phyloP scores from a whole-genome alignment of 2,888 invertebrate genomes.

The Tyria jacobaeae region DNA sequence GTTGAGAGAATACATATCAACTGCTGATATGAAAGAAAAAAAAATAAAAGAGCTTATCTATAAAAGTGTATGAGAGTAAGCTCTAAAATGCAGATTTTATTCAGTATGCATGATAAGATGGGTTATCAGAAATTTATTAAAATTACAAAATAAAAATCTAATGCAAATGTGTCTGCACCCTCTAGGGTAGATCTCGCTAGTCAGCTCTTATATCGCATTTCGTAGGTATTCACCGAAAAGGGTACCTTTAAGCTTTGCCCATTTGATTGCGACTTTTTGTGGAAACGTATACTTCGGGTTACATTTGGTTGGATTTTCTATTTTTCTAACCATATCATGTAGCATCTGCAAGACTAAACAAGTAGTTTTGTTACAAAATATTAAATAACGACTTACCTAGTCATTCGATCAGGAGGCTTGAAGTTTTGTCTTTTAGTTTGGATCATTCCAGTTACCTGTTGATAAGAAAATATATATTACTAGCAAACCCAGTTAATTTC shows the following conservation, averaged over 20 bases:
- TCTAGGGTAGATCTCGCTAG: constrained; percentile 32
- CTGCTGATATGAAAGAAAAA: constrained; percentile 30
- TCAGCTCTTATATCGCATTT: constrained; percentile 35
- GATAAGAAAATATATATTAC: constrained; percentile 32
- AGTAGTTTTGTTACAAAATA: constrained; percentile 32
- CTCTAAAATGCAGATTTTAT: constrained; percentile 56
- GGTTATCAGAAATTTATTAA: too few relatives aligned
- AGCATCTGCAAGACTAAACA: constrained; percentile 18
- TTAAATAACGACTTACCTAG: constrained; percentile 62
- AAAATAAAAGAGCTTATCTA: constrained; percentile 40
- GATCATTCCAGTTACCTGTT: constrained; percentile 82
- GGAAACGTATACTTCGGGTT: constrained; percentile 22
- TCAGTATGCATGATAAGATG: constrained; percentile 52
- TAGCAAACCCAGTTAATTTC: too few relatives aligned
- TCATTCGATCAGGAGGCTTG: constrained; percentile 78
- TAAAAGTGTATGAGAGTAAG: constrained; percentile 34
- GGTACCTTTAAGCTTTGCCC: constrained; percentile 34
- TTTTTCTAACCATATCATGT: constrained; percentile 34
- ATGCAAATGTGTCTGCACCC: constrained; percentile 53
- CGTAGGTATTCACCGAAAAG: constrained; percentile 38
- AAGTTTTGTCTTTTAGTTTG: constrained; percentile 67
- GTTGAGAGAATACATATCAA: constrained; percentile 40
- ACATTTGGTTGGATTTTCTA: constrained; percentile 34
- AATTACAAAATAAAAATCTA: constrained; percentile 51
- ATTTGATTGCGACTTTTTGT: constrained; percentile 37